Base-by-base conservation (phyloP, 2,797 vertebrate genomes). In the Philypnodon macrostomus region DNA sequence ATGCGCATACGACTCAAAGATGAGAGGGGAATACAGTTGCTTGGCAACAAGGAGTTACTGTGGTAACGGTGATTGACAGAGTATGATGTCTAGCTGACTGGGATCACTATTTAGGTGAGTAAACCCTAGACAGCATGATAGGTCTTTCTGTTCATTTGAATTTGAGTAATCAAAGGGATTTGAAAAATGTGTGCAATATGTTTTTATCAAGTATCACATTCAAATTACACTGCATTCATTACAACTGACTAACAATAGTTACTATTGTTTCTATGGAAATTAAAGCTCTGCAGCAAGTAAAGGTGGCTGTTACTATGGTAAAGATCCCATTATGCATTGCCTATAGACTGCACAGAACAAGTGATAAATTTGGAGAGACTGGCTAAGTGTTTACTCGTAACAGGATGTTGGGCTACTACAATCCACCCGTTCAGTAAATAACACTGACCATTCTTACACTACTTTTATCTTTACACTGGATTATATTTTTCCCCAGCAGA, bases 231-330 rank as follows among this genome's bases (percentile, higher is more conserved):
- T 9, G 48, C 33, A 14, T 63, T 53, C 44, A 29, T 41, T 15
- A 18, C 15, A 14, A 7, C 27, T 41, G 13, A 65, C 21, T 39
- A 15, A 47, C 53, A 58, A 59, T 53, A 71, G 63, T 65, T 77
- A 42, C 26, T 52, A 52, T 63, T 32, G 80, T 90, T 85, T 72
- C 87, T 73, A 87, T 87, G 73, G 86, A 80, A 84, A 89, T 58
- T 17, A 9, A 58, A 60, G 63, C 66, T 41, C 54, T 59, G 65
- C 73, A 69, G 71, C 29, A 39, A 69, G 61, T 40, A 11, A 70
- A 60, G 67, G 80, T 69, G 68, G 53, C 58, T 53, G 87, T 90
- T 88, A 66, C 79, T 73, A 88, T 80, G 80, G 79, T 37, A 53
- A 80, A 62, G 59, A 74, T 80, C 74, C 76, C 65, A 68, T 61